Percentiles rank a stretch among this genome's conserved stretches.
These are phyloP conservation scores for Orchesella cincta DNA, from an alignment of 1,140 invertebrate genomes.

Conservation along the genomic window DNA sequence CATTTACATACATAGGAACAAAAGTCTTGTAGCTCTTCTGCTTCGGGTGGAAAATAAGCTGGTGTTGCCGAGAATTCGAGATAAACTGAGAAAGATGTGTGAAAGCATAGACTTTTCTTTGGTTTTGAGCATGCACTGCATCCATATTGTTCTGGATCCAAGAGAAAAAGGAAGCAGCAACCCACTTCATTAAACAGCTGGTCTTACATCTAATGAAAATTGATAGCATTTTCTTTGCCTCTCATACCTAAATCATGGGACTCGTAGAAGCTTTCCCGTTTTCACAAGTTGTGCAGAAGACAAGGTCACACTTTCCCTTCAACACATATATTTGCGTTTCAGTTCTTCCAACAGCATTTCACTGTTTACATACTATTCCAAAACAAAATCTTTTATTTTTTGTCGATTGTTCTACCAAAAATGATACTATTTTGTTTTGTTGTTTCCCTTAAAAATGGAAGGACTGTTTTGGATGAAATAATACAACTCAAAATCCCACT, in stretches of 20 bases:
- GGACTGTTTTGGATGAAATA: too few species aligned
- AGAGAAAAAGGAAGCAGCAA: background rate
- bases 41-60: too few species aligned
- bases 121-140: too few species aligned
- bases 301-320: background rate
- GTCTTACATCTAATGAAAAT: constrained; percentile 51
- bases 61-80: background rate
- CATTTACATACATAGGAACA: background rate
- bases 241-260: constrained; percentile 42
- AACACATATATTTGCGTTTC: background rate
- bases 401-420: background rate
- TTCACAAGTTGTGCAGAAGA: background rate
- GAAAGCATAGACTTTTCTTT: too few species aligned
- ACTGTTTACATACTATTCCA: too few species aligned
- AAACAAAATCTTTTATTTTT: background rate
- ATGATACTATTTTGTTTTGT: background rate
- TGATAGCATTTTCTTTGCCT: constrained; percentile 47
- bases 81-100: background rate
- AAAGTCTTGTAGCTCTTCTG: too few species aligned
- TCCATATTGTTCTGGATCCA: too few species aligned
- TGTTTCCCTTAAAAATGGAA: background rate
- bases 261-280: too few species aligned
- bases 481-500: background rate
- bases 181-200: constrained; percentile 49
- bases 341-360: too few species aligned